Percentiles rank a stretch among this genome's conserved stretches.
These are phyloP conservation scores for Rhodinocichla rosea DNA, from an alignment of 2,113 vertebrate species.

Conservation along the genomic window DNA sequence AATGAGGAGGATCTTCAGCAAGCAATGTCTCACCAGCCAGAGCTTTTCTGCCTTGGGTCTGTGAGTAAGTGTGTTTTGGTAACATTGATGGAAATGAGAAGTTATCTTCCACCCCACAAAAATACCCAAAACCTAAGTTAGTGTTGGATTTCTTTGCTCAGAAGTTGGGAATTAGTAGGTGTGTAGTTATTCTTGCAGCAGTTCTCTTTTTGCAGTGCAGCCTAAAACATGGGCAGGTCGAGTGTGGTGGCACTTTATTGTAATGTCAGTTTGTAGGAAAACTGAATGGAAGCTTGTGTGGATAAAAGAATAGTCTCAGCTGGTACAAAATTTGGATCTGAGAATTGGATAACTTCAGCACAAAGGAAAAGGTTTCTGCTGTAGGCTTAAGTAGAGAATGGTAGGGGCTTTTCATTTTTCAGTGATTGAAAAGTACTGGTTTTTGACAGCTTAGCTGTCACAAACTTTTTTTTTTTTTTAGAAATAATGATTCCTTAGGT, in stretches of 20 bases:
- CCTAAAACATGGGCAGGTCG: background rate
- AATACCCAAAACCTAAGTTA: background rate
- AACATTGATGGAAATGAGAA: background rate
- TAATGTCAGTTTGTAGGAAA: background rate
- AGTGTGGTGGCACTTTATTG: background rate
- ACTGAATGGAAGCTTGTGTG: background rate
- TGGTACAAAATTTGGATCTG: accelerated
- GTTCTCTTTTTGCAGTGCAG: background rate
- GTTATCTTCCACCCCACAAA: background rate
- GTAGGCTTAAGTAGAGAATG: background rate
- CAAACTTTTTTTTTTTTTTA: background rate
- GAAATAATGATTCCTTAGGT: background rate
- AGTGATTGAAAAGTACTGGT: background rate
- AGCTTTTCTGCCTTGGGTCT: background rate
- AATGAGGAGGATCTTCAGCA: background rate
- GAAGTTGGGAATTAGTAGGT: background rate
- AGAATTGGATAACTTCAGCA: background rate
- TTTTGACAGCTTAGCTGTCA: background rate
- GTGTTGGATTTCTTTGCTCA: background rate
- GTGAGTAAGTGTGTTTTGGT: background rate
- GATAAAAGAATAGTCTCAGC: background rate
- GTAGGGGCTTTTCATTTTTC: background rate
- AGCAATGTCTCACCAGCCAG: background rate
- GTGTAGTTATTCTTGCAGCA: background rate
- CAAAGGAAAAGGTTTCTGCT: background rate